phyloP scores from a whole-genome alignment of 2,888 invertebrate genomes.

The Dromius quadrimaculatus region DNA sequence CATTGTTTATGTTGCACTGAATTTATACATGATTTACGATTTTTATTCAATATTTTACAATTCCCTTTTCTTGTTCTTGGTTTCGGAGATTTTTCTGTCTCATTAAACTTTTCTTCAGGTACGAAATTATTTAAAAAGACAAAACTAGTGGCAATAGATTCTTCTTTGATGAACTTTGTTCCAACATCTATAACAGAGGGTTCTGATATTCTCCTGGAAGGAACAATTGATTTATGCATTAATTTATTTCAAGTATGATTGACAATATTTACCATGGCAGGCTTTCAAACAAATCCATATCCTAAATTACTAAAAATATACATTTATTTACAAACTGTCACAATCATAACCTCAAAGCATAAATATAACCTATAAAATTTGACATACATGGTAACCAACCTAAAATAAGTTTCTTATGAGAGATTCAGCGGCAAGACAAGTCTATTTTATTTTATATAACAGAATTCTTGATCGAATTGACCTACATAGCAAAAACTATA shows the following conservation, averaged over 20 bases:
- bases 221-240: constrained; percentile 11
- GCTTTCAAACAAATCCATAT: constrained; percentile 27
- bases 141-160: constrained; percentile 29
- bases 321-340: background rate
- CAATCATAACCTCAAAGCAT: background rate
- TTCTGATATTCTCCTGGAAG: constrained; percentile 53
- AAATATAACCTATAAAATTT: background rate
- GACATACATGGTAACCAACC: too few relatives aligned
- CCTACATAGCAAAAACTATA: too few relatives aligned
- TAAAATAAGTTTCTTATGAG: too few relatives aligned
- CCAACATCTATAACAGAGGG: constrained; percentile 37
- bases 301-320: background rate
- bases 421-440: too few relatives aligned
- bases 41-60: constrained; percentile 1
- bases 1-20: constrained; percentile 22
- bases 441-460: too few relatives aligned
- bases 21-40: constrained; percentile 21
- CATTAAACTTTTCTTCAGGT: constrained; percentile 28
- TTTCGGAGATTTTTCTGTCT: too few relatives aligned
- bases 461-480: too few relatives aligned
- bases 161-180: constrained; percentile 42
- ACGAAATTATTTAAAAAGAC: constrained; percentile 52
- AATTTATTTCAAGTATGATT: constrained; percentile 2
- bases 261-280: constrained; percentile 23
- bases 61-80: background rate